A percentile compares a stretch with the other conserved stretches of the same genome.
phyloP scores from a whole-genome alignment of 1,140 invertebrate species.

The silkworm (Bombyx mori) region DNA sequence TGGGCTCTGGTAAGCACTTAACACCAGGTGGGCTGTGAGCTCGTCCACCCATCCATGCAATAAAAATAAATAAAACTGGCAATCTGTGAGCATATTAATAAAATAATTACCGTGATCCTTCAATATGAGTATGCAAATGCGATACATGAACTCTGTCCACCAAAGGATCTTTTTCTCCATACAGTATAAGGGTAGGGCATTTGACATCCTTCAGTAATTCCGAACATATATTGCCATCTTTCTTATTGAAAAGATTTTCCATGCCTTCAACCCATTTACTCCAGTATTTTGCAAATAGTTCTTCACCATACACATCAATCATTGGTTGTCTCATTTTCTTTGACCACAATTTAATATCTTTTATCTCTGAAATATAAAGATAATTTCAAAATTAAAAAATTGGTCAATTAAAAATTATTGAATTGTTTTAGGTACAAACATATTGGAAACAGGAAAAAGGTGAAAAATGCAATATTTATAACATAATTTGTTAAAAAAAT shows the following conservation, averaged over 20 bases:
- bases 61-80: neutral
- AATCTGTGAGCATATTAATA: too few species aligned
- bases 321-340: conserved; percentile 81
- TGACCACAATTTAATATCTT: conserved; percentile 85
- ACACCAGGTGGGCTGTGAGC: too few species aligned
- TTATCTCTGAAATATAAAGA: conserved; percentile 58
- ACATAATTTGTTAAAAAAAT: too few species aligned
- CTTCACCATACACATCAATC: conserved; percentile 81
- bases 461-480: too few species aligned
- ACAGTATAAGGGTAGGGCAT: conserved; percentile 84
- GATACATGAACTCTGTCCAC: conserved; percentile 81
- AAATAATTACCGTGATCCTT: conserved; percentile 73
- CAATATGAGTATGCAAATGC: conserved; percentile 79
- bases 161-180: conserved; percentile 86
- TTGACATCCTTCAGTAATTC: conserved; percentile 74
- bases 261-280: conserved; percentile 80
- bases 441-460: too few species aligned
- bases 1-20: too few species aligned
- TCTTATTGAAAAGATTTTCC: conserved; percentile 70
- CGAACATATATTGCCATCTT: conserved; percentile 82
- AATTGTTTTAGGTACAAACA: too few species aligned
- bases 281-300: conserved; percentile 81
- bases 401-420: too few species aligned
- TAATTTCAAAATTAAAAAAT: conserved; percentile 4
- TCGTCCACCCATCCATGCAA: too few species aligned